Conservation (phyloP, 1,140 invertebrate genomes). For the Pseudomyrmex pallidus region DNA sequence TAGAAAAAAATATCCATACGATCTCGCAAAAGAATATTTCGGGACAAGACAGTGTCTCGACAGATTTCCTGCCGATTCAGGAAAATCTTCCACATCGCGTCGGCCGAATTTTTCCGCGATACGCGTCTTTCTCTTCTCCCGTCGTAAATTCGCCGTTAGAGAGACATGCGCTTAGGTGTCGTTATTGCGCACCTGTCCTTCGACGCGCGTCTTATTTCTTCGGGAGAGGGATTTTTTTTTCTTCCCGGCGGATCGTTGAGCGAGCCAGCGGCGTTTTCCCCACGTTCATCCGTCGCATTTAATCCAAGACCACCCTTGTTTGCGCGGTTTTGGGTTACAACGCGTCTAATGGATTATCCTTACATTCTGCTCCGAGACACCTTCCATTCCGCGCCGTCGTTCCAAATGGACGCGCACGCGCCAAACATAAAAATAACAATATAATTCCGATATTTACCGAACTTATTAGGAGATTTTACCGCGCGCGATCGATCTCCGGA, state of each 20-base stretch:
- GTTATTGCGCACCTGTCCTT: slow-evolving; percentile 69
- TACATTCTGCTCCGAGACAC: slow-evolving; percentile 75
- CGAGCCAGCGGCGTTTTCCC: slow-evolving; percentile 16
- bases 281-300: slow-evolving; percentile 77
- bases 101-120: not conserved
- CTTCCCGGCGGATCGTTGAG: slow-evolving; percentile 17
- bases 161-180: slow-evolving; percentile 11
- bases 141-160: slow-evolving; percentile 8
- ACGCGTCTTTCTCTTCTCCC: not conserved
- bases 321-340: slow-evolving; percentile 83
- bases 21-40: no score
- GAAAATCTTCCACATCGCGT: not conserved
- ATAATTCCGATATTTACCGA: slow-evolving; percentile 79
- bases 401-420: slow-evolving; percentile 68
- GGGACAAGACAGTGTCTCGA: not conserved
- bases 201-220: slow-evolving; percentile 48
- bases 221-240: not conserved
- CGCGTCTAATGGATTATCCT: slow-evolving; percentile 84
- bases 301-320: slow-evolving; percentile 84
- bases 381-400: slow-evolving; percentile 64
- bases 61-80: slow-evolving; percentile 2
- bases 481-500: slow-evolving; percentile 7
- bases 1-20: no score
- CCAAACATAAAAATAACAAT: slow-evolving; percentile 79
- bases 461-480: slow-evolving; percentile 81